These are phyloP conservation scores for Corythornis madagascariensis DNA, from an alignment of 2,113 vertebrate genomes.

Conservation along the genomic window DNA sequence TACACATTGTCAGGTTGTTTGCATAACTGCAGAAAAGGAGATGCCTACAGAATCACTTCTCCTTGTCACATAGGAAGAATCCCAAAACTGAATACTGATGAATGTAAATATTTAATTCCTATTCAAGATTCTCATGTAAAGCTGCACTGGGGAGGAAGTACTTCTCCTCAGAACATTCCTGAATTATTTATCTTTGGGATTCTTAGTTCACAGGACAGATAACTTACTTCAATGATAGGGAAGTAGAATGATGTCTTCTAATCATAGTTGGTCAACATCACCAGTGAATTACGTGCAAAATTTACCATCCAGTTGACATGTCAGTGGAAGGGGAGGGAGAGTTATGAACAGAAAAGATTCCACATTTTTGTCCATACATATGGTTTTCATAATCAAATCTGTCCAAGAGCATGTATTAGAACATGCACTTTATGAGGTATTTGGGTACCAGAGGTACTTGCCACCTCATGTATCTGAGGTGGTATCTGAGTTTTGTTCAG, in stretches of 20 bases:
- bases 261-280: background rate
- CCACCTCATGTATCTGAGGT: background rate
- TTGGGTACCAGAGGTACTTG: background rate
- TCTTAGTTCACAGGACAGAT: background rate
- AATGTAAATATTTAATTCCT: background rate
- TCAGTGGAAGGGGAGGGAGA: background rate
- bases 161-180: background rate
- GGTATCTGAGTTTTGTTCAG: background rate
- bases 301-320: background rate
- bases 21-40: background rate
- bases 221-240: background rate
- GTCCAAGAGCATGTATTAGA: background rate
- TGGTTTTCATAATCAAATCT: background rate
- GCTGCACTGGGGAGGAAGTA: background rate
- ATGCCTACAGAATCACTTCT: background rate
- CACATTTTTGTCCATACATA: rapidly evolving
- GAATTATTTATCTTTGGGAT: background rate
- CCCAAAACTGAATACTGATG: background rate
- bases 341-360: background rate
- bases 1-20: background rate
- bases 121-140: background rate
- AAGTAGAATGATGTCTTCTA: background rate
- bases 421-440: background rate
- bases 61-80: background rate
- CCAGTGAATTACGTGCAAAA: background rate